Percentiles rank a stretch among this genome's conserved stretches.
phyloP scores from a whole-genome alignment of 2,797 vertebrate genomes.

The Crypturellus tataupa region DNA sequence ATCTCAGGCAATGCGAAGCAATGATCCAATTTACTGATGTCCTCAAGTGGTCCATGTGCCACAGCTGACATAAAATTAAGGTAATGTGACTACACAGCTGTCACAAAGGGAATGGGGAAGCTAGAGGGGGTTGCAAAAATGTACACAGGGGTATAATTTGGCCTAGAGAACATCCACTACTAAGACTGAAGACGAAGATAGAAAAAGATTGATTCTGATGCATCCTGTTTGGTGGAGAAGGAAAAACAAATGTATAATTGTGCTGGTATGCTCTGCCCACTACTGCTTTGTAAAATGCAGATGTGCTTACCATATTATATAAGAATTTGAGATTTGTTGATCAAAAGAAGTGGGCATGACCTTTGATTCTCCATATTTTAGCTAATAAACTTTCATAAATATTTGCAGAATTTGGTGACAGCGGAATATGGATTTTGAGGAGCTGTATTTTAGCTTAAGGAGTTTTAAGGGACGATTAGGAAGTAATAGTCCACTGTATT shows the following conservation, averaged over 20 bases:
- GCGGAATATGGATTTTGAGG: background rate
- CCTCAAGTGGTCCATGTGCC: background rate
- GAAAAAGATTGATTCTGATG: background rate
- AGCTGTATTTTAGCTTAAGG: background rate
- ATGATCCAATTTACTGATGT: constrained; percentile 31
- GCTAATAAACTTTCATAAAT: background rate
- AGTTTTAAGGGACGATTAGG: background rate
- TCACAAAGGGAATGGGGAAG: background rate
- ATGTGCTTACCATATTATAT: rapidly evolving
- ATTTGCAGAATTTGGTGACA: background rate
- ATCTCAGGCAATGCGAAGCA: constrained; percentile 10
- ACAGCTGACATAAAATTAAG: constrained; percentile 15
- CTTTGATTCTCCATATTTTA: background rate
- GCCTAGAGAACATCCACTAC: background rate
- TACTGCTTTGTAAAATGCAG: background rate
- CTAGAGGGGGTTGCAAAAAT: background rate
- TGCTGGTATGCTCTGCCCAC: background rate
- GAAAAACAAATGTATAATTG: background rate
- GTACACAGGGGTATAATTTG: background rate
- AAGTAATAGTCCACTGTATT: background rate
- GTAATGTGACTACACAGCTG: constrained; percentile 18
- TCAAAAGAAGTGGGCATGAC: background rate
- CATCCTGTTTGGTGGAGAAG: background rate
- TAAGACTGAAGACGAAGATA: background rate
- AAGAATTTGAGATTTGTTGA: background rate